Evolutionary conservation across 2,113 vertebrate species (phyloP), one percentile per base, ranked within the genome.

Genomic region (Casuarius casuarius): DNA sequence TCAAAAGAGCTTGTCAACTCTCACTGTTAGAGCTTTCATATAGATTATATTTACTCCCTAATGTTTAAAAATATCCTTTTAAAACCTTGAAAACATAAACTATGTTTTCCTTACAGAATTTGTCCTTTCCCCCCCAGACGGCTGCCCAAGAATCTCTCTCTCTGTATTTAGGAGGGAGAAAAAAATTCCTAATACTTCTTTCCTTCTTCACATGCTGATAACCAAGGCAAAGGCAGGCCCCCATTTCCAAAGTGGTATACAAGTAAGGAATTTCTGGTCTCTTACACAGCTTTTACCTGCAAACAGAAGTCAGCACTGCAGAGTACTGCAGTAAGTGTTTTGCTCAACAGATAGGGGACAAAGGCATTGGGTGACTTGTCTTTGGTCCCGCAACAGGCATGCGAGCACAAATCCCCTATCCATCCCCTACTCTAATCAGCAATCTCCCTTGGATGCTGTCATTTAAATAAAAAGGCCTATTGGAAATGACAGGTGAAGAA

Each of bases 401-500:
- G 67, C 42, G 59, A 56, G 59, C 71, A 5, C 91, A 85, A 74
- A 91, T 76, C 49, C 93, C 67, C 38, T 31, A 42, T 15, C 77
- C 66, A 73, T 62, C 87, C 74, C 77, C 74, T 83, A 2, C 46
- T 44, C 71, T 68, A 92, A 94, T 95, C 92, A 84, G 82, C 78
- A 33, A 74, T 48, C 92, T 95, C 89, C 92, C 89, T 59, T 54
- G 31, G 81, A 94, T 96, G 76, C 94, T 92, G 89, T 67, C 94
- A 91, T 97, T 94, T 95, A 80, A 94, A 91, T 91, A 88, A 95
- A 89, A 95, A 88, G 65, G 68, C 81, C 94, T 95, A 88, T 90
- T 97, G 94, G 94, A 91, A 95, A 95, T 93, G 96, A 92, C 91
- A 96, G 96, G 96, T 97, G 97, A 97, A 96, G 86, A 97, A 96